Conservation (phyloP, 2,797 vertebrate species). For the Sorex maritimensis region DNA sequence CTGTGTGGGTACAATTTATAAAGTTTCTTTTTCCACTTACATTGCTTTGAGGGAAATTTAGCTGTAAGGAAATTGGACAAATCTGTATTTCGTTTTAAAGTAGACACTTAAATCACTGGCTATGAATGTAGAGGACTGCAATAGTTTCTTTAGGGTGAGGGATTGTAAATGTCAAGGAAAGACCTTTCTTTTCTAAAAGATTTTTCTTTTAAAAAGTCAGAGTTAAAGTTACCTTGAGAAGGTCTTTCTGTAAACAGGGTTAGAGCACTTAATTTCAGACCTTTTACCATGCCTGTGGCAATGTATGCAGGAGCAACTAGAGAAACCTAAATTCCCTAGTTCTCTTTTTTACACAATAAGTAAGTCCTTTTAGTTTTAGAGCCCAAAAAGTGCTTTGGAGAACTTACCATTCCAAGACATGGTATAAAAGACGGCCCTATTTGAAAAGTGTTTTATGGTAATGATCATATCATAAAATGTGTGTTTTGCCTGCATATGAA, state of each 20-base stretch:
- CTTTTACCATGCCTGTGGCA: slow-evolving; percentile 59
- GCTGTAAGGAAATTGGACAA: slow-evolving; percentile 68
- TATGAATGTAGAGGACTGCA: slow-evolving; percentile 56
- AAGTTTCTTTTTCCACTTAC: slow-evolving; percentile 65
- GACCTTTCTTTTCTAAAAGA: slow-evolving; percentile 59
- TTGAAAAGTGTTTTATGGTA: background rate
- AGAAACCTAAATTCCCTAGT: slow-evolving; percentile 55
- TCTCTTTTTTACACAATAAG: background rate
- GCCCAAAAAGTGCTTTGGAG: slow-evolving; percentile 32
- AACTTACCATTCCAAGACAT: background rate
- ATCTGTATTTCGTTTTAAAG: slow-evolving; percentile 41
- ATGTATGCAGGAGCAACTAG: slow-evolving; percentile 55
- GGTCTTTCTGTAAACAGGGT: slow-evolving; percentile 74
- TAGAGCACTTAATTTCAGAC: slow-evolving; percentile 76
- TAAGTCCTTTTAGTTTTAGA: slow-evolving; percentile 46
- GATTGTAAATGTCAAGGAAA: slow-evolving; percentile 64
- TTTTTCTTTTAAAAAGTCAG: background rate
- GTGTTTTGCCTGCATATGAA: slow-evolving; percentile 43
- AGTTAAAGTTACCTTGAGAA: slow-evolving; percentile 67
- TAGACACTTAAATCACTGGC: slow-evolving; percentile 69
- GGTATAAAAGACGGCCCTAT: slow-evolving; percentile 61
- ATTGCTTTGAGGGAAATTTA: slow-evolving; percentile 27
- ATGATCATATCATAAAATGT: background rate
- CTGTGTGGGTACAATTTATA: slow-evolving; percentile 15
- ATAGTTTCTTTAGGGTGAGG: slow-evolving; percentile 61